Conservation (phyloP, 37 sponge, comb jelly and placozoan species). For the Chondrilla cf. caribensis region DNA sequence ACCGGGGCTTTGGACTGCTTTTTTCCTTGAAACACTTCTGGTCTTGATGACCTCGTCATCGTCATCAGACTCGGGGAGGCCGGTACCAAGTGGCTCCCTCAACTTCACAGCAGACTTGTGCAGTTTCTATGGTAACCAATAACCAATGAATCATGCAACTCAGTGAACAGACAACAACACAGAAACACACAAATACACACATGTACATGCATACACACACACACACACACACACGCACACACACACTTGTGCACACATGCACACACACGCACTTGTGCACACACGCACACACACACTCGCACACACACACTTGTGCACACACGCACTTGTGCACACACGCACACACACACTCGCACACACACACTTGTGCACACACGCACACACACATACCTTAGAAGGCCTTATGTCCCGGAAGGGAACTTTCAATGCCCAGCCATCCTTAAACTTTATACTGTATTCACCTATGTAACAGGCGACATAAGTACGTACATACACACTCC, state of each 20-base stretch:
- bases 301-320: constrained; percentile 5
- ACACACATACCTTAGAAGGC: constrained; percentile 3
- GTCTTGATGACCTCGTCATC: too few species aligned
- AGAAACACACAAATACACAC: background rate
- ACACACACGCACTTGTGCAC: background rate
- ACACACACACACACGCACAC: constrained; percentile 19
- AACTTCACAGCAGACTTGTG: too few species aligned
- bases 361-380: constrained; percentile 1
- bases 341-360: constrained; percentile 17
- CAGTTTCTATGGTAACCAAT: too few species aligned
- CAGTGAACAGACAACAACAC: background rate
- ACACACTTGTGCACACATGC: background rate
- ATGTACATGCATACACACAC: constrained; percentile 1
- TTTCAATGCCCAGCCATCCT: background rate
- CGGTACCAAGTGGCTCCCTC: too few species aligned
- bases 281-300: constrained; percentile 4
- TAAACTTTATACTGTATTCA: background rate
- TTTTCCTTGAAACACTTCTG: background rate
- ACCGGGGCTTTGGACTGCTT: background rate
- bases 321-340: background rate
- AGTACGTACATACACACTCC: too few species aligned
- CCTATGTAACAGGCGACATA: background rate
- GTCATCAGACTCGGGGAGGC: too few species aligned
- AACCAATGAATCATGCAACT: too few species aligned
- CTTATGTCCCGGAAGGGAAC: constrained; percentile 1